Evolutionary conservation across 2,113 vertebrate species (phyloP).

Genomic region (Festucalex cinctus): DNA sequence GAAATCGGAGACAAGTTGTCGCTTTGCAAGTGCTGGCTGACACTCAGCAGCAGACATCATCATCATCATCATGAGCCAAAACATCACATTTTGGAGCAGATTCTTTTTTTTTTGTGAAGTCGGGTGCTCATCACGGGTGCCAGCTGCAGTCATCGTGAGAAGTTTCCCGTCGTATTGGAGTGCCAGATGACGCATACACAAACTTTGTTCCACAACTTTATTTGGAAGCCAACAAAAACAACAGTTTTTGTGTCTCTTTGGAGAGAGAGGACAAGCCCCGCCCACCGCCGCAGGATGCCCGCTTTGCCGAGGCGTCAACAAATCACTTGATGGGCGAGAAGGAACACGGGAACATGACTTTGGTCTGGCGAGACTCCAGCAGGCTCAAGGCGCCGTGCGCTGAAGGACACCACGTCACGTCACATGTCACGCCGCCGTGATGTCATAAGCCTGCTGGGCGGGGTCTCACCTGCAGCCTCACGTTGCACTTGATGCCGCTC

Average conservation of each 20-base stretch:
- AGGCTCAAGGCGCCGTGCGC: constrained; percentile 72
- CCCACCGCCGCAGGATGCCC: neutral
- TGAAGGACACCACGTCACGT: constrained; percentile 8
- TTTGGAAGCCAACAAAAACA: neutral
- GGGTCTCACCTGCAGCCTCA: constrained; percentile 85
- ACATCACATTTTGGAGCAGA: no score
- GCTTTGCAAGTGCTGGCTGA: no score
- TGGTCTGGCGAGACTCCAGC: constrained; percentile 79
- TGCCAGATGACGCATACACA: neutral
- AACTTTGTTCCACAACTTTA: neutral
- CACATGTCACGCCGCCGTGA: neutral
- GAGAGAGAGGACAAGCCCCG: neutral
- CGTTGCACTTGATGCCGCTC: constrained; percentile 70
- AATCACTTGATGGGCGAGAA: constrained; percentile 83
- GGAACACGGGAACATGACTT: constrained; percentile 77
- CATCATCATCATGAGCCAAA: no score
- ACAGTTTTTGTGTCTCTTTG: neutral
- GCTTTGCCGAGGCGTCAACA: neutral
- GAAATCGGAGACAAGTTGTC: no score
- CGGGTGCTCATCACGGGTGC: no score
- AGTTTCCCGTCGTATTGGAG: no score
- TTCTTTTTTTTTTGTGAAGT: no score
- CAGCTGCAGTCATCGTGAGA: no score
- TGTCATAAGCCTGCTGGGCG: neutral
- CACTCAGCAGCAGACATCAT: no score